phyloP scores from a whole-genome alignment of 2,888 invertebrate genomes.

The Parnassius smintheus region DNA sequence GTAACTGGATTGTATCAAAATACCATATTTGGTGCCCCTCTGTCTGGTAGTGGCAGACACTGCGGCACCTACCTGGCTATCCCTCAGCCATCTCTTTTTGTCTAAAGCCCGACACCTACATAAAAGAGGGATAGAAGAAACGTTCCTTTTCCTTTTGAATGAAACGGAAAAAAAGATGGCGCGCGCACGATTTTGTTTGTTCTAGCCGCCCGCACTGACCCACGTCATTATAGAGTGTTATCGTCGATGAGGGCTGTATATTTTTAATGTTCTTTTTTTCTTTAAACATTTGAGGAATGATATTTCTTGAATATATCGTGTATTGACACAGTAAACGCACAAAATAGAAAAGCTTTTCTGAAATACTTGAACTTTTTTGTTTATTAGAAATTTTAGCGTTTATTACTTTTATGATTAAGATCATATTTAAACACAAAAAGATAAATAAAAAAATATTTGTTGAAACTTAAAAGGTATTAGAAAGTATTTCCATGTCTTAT shows the following conservation, averaged over 20 bases:
- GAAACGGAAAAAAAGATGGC: conserved; percentile 55
- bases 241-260: conserved; percentile 72
- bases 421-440: too few species aligned
- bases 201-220: conserved; percentile 77
- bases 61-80: conserved; percentile 73
- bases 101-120: conserved; percentile 26
- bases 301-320: conserved; percentile 73
- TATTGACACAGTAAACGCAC: conserved; percentile 53
- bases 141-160: conserved; percentile 47
- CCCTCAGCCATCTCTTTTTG: conserved; percentile 50
- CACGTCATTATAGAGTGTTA: conserved; percentile 78
- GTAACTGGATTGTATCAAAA: conserved; percentile 37
- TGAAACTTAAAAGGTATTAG: too few species aligned
- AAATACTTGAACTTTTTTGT: too few species aligned
- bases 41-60: conserved; percentile 72
- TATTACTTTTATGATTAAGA: too few species aligned
- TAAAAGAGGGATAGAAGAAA: conserved; percentile 36
- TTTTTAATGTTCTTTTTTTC: conserved; percentile 66
- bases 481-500: too few species aligned
- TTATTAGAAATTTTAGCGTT: too few species aligned
- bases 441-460: too few species aligned
- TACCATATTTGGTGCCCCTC: conserved; percentile 63
- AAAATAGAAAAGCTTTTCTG: conserved; percentile 30
- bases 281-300: conserved; percentile 72
- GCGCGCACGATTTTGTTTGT: conserved; percentile 68